phyloP scores from a whole-genome alignment of 2,113 vertebrate genomes.

The Neoarius graeffei region DNA sequence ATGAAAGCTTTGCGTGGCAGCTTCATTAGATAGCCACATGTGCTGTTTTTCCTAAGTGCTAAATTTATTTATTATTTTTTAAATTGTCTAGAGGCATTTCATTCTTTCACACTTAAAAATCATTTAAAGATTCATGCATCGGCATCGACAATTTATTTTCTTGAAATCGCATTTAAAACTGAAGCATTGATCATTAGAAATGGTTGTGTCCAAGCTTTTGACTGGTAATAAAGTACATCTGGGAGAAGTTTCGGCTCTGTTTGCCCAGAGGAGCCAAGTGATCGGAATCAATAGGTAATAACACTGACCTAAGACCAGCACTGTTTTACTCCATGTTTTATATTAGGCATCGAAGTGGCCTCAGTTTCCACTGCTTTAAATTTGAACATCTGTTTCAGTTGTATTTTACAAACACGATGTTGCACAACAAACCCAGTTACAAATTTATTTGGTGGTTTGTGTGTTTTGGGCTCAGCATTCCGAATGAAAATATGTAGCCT shows the following conservation, averaged over 20 bases:
- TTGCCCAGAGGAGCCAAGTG: not conserved
- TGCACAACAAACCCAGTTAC: too few species aligned
- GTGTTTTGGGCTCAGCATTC: too few species aligned
- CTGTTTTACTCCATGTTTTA: not conserved
- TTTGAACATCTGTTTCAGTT: too few species aligned
- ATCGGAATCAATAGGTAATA: not conserved
- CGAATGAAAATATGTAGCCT: too few species aligned
- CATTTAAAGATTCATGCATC: not conserved
- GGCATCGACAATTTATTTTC: not conserved
- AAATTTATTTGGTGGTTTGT: too few species aligned
- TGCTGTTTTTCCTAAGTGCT: not conserved
- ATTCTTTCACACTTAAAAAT: not conserved
- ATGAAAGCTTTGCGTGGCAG: not conserved
- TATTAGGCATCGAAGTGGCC: conserved; percentile 5
- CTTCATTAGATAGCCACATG: not conserved
- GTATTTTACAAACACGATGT: too few species aligned
- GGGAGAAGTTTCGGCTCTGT: not conserved
- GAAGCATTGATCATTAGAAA: not conserved
- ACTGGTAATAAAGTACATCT: not conserved
- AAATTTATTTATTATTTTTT: too few species aligned
- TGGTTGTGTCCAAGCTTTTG: conserved; percentile 9
- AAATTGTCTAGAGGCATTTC: not conserved
- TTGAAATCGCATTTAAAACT: not conserved
- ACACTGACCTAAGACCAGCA: conserved; percentile 7
- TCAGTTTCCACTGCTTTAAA: not conserved